A percentile compares a stretch with the other conserved stretches of the same genome.
Evolutionary conservation across 1,140 invertebrate species (phyloP).

Genomic region (Littorina saxatilis): DNA sequence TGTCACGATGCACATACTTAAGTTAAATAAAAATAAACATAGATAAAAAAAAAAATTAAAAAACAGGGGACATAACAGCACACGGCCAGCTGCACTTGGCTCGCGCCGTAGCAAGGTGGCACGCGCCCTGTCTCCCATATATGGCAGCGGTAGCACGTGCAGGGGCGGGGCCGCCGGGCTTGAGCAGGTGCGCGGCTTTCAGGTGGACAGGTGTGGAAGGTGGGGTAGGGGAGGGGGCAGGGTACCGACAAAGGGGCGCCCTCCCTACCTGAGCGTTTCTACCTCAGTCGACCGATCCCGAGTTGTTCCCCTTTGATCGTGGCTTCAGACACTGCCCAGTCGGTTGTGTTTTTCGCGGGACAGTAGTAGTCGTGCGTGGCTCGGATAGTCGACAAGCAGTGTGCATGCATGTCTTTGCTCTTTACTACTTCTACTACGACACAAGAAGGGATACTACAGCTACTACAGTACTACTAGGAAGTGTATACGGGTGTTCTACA

Average conservation of each 20-base stretch:
- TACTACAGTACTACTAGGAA: no score
- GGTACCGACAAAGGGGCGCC: conserved; percentile 38
- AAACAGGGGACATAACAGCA: conserved; percentile 36
- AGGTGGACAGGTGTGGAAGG: conserved; percentile 7
- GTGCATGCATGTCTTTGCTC: no score
- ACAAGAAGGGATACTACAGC: no score
- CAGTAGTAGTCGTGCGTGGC: no score
- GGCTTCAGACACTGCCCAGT: conserved; percentile 4
- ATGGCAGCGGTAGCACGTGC: conserved; percentile 30
- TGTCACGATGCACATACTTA: no score
- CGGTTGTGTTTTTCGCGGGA: no score
- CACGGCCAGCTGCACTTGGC: conserved; percentile 39
- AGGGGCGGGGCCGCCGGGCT: conserved; percentile 3
- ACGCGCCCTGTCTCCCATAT: conserved; percentile 42
- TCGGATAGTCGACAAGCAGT: no score
- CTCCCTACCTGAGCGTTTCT: not conserved
- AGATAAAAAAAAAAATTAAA: no score
- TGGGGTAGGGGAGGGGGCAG: not conserved
- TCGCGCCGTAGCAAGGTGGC: conserved; percentile 38
- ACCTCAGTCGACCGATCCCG: conserved; percentile 29
- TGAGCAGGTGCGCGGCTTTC: conserved; percentile 41
- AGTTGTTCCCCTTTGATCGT: conserved; percentile 28
- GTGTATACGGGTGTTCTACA: no score
- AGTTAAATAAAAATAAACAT: no score
- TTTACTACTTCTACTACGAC: no score